These are phyloP conservation scores for Helleia helle DNA, from an alignment of 2,888 invertebrate species.

Conservation along the genomic window DNA sequence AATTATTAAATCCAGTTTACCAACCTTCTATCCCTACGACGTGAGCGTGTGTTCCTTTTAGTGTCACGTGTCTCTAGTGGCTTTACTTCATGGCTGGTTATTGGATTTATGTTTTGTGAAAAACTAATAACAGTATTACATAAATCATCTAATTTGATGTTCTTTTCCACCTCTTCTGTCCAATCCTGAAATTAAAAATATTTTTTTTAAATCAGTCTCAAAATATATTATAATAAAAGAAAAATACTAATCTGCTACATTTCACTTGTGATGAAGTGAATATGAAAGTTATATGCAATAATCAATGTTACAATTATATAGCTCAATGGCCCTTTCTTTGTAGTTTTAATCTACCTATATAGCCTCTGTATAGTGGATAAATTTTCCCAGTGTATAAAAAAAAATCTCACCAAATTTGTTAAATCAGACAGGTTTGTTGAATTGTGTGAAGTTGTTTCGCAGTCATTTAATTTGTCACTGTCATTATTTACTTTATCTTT, in stretches of 20 bases:
- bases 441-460: slow-evolving; percentile 50
- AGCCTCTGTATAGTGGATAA: too few relatives aligned
- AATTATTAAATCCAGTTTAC: neutral
- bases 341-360: too few relatives aligned
- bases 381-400: too few relatives aligned
- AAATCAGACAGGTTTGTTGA: slow-evolving; percentile 53
- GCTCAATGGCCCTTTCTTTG: too few relatives aligned
- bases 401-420: slow-evolving; percentile 51
- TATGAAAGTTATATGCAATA: too few relatives aligned
- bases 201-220: too few relatives aligned
- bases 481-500: slow-evolving; percentile 29
- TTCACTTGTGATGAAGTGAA: too few relatives aligned
- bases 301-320: too few relatives aligned
- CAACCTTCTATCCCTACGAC: slow-evolving; percentile 58
- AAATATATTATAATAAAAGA: too few relatives aligned
- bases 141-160: slow-evolving; percentile 57
- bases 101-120: slow-evolving; percentile 40
- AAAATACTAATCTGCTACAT: too few relatives aligned
- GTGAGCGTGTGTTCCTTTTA: slow-evolving; percentile 47
- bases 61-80: slow-evolving; percentile 43
- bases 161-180: slow-evolving; percentile 68
- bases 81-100: slow-evolving; percentile 42
- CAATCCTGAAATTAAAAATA: slow-evolving; percentile 44
- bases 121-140: slow-evolving; percentile 52
- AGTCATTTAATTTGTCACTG: slow-evolving; percentile 32